Percentiles rank a stretch among this genome's conserved stretches.
phyloP scores from a whole-genome alignment of 1,140 invertebrate genomes.

The Idris sp. region DNA sequence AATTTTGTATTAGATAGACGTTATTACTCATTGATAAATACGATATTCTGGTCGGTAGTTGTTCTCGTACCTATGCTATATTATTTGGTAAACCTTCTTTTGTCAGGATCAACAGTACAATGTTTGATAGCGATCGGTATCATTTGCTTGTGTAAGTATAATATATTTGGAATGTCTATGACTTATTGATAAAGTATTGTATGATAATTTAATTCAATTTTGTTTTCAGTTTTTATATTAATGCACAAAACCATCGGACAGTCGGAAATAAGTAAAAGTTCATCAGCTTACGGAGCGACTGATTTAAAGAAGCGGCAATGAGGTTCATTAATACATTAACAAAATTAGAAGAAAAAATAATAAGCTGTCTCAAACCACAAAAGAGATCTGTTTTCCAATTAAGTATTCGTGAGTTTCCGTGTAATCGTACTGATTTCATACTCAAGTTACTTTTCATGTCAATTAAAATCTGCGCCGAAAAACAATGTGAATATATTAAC shows the following conservation, averaged over 20 bases:
- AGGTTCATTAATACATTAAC: conserved; percentile 34
- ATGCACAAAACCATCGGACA: conserved; percentile 88
- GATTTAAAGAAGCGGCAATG: conserved; percentile 66
- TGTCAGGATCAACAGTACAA: conserved; percentile 86
- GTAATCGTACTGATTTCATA: conserved; percentile 69
- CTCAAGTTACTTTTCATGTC: conserved; percentile 49
- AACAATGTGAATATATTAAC: conserved; percentile 56
- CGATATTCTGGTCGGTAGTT: conserved; percentile 83
- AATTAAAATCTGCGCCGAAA: conserved; percentile 53
- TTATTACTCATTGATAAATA: conserved; percentile 85
- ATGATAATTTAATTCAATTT: no score
- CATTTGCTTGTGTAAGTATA: conserved; percentile 73
- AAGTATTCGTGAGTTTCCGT: conserved; percentile 52
- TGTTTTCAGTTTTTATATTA: conserved; percentile 85
- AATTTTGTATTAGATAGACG: conserved; percentile 80
- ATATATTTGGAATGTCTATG: no score
- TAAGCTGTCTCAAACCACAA: conserved; percentile 60
- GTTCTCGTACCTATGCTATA: conserved; percentile 85
- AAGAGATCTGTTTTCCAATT: conserved; percentile 58
- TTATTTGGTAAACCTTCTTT: conserved; percentile 83
- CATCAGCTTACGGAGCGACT: conserved; percentile 84
- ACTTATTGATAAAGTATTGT: no score
- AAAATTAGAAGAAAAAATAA: conserved; percentile 27
- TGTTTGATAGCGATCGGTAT: conserved; percentile 83
- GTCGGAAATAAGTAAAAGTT: conserved; percentile 90